phyloP scores from a whole-genome alignment of 2,113 vertebrate genomes.

The Amphilophus citrinellus region DNA sequence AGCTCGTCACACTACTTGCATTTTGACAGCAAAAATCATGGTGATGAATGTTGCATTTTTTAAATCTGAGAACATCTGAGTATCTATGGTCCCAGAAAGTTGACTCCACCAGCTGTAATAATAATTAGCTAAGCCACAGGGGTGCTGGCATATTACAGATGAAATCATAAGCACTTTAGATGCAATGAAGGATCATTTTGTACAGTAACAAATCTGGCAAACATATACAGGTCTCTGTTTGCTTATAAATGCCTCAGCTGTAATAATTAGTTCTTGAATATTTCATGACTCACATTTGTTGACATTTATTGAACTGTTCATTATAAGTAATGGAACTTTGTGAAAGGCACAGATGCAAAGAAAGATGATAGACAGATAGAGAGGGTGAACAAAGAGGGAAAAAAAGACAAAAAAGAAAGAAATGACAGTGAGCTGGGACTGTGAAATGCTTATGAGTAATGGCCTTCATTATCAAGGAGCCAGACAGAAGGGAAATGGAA shows the following conservation, averaged over 20 bases:
- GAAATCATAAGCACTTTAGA: not conserved
- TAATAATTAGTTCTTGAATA: not conserved
- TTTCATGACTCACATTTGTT: not conserved
- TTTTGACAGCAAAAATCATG: not conserved
- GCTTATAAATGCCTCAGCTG: not conserved
- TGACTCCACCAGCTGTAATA: constrained; percentile 17
- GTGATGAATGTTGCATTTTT: not conserved
- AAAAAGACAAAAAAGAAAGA: constrained; percentile 12
- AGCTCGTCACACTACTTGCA: not conserved
- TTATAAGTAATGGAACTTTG: not conserved
- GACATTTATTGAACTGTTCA: not conserved
- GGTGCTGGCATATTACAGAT: not conserved
- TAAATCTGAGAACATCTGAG: not conserved
- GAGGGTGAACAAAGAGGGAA: constrained; percentile 5
- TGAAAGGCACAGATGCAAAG: not conserved
- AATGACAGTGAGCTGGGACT: not conserved
- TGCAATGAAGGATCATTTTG: constrained; percentile 2
- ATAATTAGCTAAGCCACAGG: not conserved
- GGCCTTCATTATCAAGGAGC: constrained; percentile 68
- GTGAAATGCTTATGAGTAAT: constrained; percentile 69
- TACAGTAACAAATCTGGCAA: not conserved
- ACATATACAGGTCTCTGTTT: not conserved
- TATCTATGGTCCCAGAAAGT: not conserved
- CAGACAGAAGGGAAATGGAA: constrained; percentile 63
- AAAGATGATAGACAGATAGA: constrained; percentile 6